phyloP scores from a whole-genome alignment of 2,888 invertebrate genomes.

The Eupithecia inturbata region DNA sequence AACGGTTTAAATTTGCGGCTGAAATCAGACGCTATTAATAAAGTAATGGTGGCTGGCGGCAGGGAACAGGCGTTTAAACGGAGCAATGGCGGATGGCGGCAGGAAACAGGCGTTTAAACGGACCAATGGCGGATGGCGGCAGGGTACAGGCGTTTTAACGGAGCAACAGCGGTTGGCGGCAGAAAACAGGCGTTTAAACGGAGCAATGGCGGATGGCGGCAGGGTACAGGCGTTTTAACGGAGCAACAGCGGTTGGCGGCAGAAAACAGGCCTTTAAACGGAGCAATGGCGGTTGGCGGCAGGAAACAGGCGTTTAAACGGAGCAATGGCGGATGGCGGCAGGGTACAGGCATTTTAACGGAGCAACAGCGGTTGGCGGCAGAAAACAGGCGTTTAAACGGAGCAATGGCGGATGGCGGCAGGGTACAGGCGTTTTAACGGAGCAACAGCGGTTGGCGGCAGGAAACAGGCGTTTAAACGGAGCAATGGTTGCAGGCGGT shows the following conservation, averaged over 20 bases:
- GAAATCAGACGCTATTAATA: neutral
- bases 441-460: neutral
- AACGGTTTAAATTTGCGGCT: neutral
- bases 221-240: neutral
- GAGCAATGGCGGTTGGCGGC: too few species aligned
- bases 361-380: neutral
- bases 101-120: neutral
- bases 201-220: neutral
- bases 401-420: too few species aligned
- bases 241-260: neutral
- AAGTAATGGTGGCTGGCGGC: too few species aligned
- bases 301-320: neutral
- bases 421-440: neutral
- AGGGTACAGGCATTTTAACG: neutral
- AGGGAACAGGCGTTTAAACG: neutral
- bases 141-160: neutral
- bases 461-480: neutral
- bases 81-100: neutral
- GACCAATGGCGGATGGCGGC: too few species aligned
- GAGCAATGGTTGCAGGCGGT: neutral
- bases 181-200: neutral
- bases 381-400: neutral
- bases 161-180: too few species aligned
- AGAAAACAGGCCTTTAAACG: neutral
- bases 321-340: too few species aligned